These are phyloP conservation scores for Acleris holmiana DNA, from an alignment of 2,888 invertebrate genomes.

Conservation along the genomic window DNA sequence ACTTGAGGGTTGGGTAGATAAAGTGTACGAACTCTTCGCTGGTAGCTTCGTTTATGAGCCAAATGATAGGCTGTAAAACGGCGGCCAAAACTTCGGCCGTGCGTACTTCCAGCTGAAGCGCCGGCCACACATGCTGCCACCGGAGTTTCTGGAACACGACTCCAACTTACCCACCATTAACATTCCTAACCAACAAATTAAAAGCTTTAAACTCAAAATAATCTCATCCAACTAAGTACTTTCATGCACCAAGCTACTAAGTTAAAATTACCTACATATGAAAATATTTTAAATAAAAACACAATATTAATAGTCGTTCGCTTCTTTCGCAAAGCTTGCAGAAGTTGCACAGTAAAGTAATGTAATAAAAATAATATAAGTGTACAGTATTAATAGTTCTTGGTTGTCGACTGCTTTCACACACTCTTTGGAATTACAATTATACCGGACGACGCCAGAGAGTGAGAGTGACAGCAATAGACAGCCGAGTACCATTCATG, in stretches of 20 bases:
- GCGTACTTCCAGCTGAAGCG: slow-evolving; percentile 92
- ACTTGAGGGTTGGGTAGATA: slow-evolving; percentile 94
- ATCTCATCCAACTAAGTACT: too few relatives aligned
- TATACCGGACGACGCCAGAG: too few relatives aligned
- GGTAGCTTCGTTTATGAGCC: slow-evolving; percentile 91
- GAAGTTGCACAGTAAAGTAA: background rate
- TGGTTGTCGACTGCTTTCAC: too few relatives aligned
- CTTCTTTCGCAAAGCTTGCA: slow-evolving; percentile 16
- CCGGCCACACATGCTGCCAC: slow-evolving; percentile 97
- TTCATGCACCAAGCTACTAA: too few relatives aligned
- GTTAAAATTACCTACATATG: too few relatives aligned
- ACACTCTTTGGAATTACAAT: too few relatives aligned
- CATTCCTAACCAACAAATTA: background rate
- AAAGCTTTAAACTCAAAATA: background rate
- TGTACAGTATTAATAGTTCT: too few relatives aligned
- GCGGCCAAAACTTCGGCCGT: slow-evolving; percentile 94
- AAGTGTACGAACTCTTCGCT: slow-evolving; percentile 91
- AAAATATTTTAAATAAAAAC: background rate
- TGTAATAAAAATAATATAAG: too few relatives aligned
- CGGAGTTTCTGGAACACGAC: slow-evolving; percentile 92
- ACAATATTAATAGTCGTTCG: slow-evolving; percentile 5
- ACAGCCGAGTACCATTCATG: too few relatives aligned
- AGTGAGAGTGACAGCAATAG: too few relatives aligned
- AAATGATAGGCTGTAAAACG: slow-evolving; percentile 92
- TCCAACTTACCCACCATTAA: slow-evolving; percentile 7